Percentiles rank a stretch among this genome's conserved stretches.
Evolutionary conservation across 2,113 vertebrate species (phyloP).

Genomic region (Puma concolor): DNA sequence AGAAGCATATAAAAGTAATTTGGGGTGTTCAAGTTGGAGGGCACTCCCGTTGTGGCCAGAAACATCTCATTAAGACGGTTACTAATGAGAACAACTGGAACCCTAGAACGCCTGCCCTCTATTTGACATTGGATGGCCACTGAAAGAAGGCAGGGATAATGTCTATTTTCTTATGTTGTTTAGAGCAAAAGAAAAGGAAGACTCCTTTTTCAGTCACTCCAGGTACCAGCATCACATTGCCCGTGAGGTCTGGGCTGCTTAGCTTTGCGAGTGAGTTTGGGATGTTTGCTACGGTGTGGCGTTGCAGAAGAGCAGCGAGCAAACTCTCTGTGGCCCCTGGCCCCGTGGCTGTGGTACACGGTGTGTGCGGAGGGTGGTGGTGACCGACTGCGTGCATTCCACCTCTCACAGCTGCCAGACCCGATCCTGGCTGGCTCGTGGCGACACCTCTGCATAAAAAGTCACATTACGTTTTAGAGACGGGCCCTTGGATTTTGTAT

Average conservation of each 20-base stretch:
- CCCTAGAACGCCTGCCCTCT: not conserved
- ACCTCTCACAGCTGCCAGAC: not conserved
- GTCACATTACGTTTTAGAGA: not conserved
- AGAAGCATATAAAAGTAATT: slow-evolving; percentile 58
- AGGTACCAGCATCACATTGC: not conserved
- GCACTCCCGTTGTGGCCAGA: slow-evolving; percentile 63
- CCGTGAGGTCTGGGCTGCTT: not conserved
- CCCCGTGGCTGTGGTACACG: not conserved
- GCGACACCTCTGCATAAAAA: not conserved
- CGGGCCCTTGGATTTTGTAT: not conserved
- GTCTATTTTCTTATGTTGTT: not conserved
- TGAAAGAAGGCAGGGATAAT: not conserved
- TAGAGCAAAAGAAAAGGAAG: slow-evolving; percentile 1
- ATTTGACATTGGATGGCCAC: not conserved
- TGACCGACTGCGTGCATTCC: accelerated
- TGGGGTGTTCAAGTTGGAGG: slow-evolving; percentile 66
- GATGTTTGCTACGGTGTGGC: accelerated
- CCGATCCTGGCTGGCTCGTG: not conserved
- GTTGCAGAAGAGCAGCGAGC: not conserved
- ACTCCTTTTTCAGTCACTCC: not conserved
- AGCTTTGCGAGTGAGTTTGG: not conserved
- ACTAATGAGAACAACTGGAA: slow-evolving; percentile 6
- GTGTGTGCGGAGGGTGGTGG: too few relatives aligned
- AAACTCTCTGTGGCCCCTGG: not conserved
- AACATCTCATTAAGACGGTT: slow-evolving; percentile 57